These are phyloP conservation scores for Allygus modestus DNA, from an alignment of 2,888 invertebrate species.

Conservation along the genomic window DNA sequence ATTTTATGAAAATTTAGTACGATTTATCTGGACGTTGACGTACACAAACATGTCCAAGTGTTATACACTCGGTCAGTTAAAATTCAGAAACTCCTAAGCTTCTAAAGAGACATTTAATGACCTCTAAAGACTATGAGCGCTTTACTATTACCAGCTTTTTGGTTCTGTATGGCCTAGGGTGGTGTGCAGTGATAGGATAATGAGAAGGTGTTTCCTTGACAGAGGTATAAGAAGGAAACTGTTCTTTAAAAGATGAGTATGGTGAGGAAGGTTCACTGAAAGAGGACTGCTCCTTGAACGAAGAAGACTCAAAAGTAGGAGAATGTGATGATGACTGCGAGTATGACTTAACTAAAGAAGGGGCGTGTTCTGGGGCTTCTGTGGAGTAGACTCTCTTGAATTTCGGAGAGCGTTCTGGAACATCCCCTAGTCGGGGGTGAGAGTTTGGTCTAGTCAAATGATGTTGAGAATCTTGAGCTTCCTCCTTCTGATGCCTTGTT, in stretches of 20 bases:
- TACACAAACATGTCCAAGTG: too few species aligned
- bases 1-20: too few species aligned
- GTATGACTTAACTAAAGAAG: neutral
- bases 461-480: neutral
- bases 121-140: slow-evolving; percentile 1
- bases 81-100: neutral
- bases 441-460: neutral
- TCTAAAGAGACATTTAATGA: neutral
- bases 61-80: too few species aligned
- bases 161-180: slow-evolving; percentile 28
- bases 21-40: too few species aligned
- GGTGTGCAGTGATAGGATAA: neutral
- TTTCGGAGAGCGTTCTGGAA: slow-evolving; percentile 5
- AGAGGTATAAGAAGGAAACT: neutral
- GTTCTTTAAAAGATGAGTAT: neutral
- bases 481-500: neutral
- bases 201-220: neutral
- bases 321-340: neutral
- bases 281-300: neutral
- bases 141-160: slow-evolving; percentile 39
- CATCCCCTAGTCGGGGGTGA: neutral
- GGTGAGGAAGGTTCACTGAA: neutral
- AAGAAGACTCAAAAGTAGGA: neutral
- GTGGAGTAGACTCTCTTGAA: slow-evolving; percentile 1
- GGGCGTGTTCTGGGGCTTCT: neutral